Evolutionary conservation across 2,888 invertebrate genomes (phyloP).

Genomic region (Leucophenga montana): DNA sequence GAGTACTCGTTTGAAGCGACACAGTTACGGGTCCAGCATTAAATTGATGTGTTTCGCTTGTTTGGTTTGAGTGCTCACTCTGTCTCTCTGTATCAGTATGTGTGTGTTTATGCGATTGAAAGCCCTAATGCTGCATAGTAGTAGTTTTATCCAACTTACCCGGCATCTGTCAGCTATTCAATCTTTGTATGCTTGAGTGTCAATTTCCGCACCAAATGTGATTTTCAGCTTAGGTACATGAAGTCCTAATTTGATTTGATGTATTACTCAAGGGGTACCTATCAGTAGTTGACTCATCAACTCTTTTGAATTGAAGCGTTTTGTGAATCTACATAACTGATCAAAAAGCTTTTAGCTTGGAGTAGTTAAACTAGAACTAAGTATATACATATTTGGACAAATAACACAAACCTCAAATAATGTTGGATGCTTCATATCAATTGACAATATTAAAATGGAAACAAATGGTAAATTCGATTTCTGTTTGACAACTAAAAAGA

Average conservation of each 20-base stretch:
- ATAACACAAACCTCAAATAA: no score
- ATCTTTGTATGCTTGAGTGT: constrained; percentile 43
- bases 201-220: constrained; percentile 38
- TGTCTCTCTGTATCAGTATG: no score
- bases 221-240: constrained; percentile 47
- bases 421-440: no score
- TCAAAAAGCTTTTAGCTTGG: constrained; percentile 1
- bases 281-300: constrained; percentile 44
- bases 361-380: constrained; percentile 50
- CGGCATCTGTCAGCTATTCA: constrained; percentile 34
- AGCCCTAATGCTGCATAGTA: constrained; percentile 22
- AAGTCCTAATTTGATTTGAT: constrained; percentile 62
- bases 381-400: constrained; percentile 37
- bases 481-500: no score
- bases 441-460: no score
- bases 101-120: constrained; percentile 24
- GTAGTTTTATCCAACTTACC: not conserved
- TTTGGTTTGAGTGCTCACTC: not conserved
- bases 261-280: constrained; percentile 58
- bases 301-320: no score
- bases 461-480: no score
- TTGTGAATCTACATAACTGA: constrained; percentile 7
- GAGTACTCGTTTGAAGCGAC: no score
- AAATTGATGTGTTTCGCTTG: constrained; percentile 1
- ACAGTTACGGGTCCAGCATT: constrained; percentile 3